Conservation (phyloP, 2,113 vertebrate species). For the Lagopus leucura region DNA sequence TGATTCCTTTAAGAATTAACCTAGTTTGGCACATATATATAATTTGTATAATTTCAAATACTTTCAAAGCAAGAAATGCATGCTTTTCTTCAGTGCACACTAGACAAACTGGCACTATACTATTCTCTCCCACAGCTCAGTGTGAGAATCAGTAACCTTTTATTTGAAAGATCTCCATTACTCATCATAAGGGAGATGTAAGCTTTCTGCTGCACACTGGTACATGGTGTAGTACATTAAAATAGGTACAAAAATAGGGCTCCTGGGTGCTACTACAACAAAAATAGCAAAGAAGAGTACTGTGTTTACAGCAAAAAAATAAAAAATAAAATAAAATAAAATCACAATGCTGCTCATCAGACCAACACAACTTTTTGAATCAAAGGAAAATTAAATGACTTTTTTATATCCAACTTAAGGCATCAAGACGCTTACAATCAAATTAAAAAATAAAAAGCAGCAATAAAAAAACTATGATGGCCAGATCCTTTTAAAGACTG, state of each 20-base stretch:
- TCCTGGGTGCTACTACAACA: not conserved
- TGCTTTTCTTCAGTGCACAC: not conserved
- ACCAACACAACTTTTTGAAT: not conserved
- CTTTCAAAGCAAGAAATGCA: not conserved
- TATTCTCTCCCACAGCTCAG: not conserved
- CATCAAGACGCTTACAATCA: not conserved
- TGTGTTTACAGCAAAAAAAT: not conserved
- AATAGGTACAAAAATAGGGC: not conserved
- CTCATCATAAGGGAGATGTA: not conserved
- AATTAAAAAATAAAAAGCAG: constrained; percentile 1
- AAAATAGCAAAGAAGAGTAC: not conserved
- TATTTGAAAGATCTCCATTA: not conserved
- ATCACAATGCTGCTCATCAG: not conserved
- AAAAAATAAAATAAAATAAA: not conserved
- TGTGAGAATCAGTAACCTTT: not conserved
- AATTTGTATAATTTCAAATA: not conserved
- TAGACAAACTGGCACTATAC: not conserved
- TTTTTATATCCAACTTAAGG: not conserved
- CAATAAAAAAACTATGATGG: not conserved
- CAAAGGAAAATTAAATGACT: not conserved
- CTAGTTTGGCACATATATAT: not conserved
- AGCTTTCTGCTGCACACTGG: not conserved
- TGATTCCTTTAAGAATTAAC: not conserved
- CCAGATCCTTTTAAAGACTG: not conserved
- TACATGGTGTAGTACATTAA: not conserved